Conservation (phyloP, 2,113 vertebrate species). For the Noturus placidus region DNA sequence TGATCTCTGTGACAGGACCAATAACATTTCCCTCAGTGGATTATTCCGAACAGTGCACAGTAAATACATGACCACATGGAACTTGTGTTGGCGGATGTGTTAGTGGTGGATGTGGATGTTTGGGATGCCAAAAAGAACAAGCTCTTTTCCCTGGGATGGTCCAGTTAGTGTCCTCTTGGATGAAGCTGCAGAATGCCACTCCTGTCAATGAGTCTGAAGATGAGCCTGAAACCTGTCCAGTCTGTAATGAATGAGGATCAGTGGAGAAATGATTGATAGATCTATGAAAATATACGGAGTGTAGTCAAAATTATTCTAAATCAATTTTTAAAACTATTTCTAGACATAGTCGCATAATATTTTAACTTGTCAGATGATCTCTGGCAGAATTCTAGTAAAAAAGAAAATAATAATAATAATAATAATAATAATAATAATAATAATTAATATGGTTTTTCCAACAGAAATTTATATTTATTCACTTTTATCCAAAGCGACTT, state of each 20-base stretch:
- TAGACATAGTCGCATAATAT: not conserved
- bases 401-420: too few species aligned
- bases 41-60: not conserved
- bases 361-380: not conserved
- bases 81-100: not conserved
- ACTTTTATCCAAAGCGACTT: too few species aligned
- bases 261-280: not conserved
- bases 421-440: too few species aligned
- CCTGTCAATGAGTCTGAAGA: not conserved
- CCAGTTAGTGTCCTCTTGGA: too few species aligned
- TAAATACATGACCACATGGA: not conserved
- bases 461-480: not conserved
- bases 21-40: conserved; percentile 1
- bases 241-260: not conserved
- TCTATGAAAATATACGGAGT: too few species aligned
- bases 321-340: not conserved
- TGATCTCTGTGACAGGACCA: not conserved
- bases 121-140: conserved; percentile 3
- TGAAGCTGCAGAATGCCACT: too few species aligned
- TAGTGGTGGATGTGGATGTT: not conserved
- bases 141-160: not conserved
- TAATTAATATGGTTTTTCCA: not conserved
- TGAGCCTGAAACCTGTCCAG: not conserved
- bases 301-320: not conserved
- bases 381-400: not conserved